Conservation (phyloP, 23 tunicate species). For the Corella eumyota region DNA sequence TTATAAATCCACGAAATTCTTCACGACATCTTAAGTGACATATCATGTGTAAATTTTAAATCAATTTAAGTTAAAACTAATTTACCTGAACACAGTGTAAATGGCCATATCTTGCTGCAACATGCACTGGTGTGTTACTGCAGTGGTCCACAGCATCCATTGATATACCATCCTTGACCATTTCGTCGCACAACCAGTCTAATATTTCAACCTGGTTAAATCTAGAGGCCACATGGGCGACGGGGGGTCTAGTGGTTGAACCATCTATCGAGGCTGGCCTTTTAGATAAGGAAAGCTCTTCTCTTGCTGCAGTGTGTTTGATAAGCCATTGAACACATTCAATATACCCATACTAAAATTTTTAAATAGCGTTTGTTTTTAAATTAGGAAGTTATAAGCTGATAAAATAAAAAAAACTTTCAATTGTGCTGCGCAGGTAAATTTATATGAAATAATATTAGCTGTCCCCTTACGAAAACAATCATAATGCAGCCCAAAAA, state of each 20-base stretch:
- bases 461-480: too few species aligned
- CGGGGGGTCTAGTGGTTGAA: slow-evolving; percentile 63
- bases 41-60: too few species aligned
- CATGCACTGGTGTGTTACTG: slow-evolving; percentile 76
- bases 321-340: slow-evolving; percentile 79
- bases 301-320: slow-evolving; percentile 53
- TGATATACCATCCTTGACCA: slow-evolving; percentile 34
- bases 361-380: neutral
- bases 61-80: too few species aligned
- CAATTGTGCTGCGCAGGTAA: neutral
- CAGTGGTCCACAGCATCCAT: slow-evolving; percentile 57
- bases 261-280: slow-evolving; percentile 78
- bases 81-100: slow-evolving; percentile 60
- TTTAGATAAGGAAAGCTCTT: slow-evolving; percentile 62
- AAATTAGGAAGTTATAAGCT: neutral
- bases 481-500: too few species aligned
- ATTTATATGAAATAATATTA: too few species aligned
- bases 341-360: slow-evolving; percentile 60
- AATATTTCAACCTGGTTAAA: slow-evolving; percentile 51
- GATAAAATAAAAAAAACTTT: neutral
- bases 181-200: slow-evolving; percentile 86
- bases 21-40: too few species aligned
- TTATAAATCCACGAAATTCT: too few species aligned
- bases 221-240: slow-evolving; percentile 78
- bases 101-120: slow-evolving; percentile 78